A percentile compares a stretch with the other conserved stretches of the same genome.
phyloP scores from a whole-genome alignment of 2,888 invertebrate species.

The Callosobruchus maculatus region DNA sequence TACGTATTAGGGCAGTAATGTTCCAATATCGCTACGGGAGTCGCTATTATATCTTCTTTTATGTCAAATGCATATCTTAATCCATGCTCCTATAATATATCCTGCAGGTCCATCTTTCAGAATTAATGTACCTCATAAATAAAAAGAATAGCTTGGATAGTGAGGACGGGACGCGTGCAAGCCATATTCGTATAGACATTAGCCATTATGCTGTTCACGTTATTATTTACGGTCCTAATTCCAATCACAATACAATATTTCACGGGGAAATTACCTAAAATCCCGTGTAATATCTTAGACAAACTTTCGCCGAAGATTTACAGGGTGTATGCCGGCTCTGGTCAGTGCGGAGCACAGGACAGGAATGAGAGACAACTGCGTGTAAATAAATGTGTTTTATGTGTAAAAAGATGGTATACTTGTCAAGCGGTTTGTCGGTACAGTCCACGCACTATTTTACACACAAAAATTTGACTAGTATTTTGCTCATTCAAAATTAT shows the following conservation, averaged over 20 bases:
- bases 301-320: conserved; percentile 21
- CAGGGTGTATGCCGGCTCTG: conserved; percentile 4
- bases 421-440: too few relatives aligned
- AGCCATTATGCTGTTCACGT: background rate
- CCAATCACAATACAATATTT: conserved; percentile 17
- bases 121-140: background rate
- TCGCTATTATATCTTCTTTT: too few relatives aligned
- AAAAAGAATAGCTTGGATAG: background rate
- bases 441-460: too few relatives aligned
- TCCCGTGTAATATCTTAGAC: conserved; percentile 14
- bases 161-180: background rate
- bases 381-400: too few relatives aligned
- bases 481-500: too few relatives aligned
- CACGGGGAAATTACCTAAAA: conserved; percentile 14
- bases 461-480: too few relatives aligned
- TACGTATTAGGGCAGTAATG: too few relatives aligned
- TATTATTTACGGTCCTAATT: conserved; percentile 13
- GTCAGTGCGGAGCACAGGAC: background rate
- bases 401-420: too few relatives aligned
- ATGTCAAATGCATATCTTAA: too few relatives aligned
- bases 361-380: background rate
- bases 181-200: background rate
- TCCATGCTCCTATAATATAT: background rate
- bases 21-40: too few relatives aligned
- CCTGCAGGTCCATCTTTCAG: background rate